Percentiles rank a stretch among this genome's conserved stretches.
These are phyloP conservation scores for Lordiphosa clarofinis DNA, from an alignment of 1,140 invertebrate genomes.

Conservation along the genomic window DNA sequence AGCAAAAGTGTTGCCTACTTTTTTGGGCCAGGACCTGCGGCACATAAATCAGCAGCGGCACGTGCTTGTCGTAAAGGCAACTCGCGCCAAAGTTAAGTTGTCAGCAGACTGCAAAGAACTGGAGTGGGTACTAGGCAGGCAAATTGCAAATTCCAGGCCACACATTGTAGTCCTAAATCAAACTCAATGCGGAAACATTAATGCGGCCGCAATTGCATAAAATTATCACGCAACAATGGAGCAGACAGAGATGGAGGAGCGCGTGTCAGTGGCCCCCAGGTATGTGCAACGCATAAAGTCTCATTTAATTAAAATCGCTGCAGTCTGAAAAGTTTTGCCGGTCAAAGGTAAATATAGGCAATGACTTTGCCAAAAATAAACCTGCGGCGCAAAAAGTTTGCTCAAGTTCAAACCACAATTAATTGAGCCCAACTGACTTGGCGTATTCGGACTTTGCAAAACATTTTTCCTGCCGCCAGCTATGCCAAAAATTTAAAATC, in stretches of 20 bases:
- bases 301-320: not conserved
- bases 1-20: slow-evolving; percentile 33
- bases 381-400: slow-evolving; percentile 26
- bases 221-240: slow-evolving; percentile 55
- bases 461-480: too few species aligned
- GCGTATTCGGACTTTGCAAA: slow-evolving; percentile 13
- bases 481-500: not conserved
- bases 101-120: slow-evolving; percentile 27
- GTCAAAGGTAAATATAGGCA: not conserved
- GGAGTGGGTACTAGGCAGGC: slow-evolving; percentile 16
- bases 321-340: too few species aligned
- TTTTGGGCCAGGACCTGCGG: slow-evolving; percentile 5
- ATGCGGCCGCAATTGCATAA: slow-evolving; percentile 66
- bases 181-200: slow-evolving; percentile 65
- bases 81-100: slow-evolving; percentile 49
- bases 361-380: slow-evolving; percentile 1
- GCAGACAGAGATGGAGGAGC: not conserved
- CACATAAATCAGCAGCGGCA: slow-evolving; percentile 68
- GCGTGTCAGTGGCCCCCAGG: not conserved
- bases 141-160: slow-evolving; percentile 71
- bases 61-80: slow-evolving; percentile 61
- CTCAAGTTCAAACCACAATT: slow-evolving; percentile 27
- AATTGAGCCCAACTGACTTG: slow-evolving; percentile 54
- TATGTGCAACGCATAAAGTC: not conserved
- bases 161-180: slow-evolving; percentile 63